These are phyloP conservation scores for Macroteleia sp. DNA, from an alignment of 2,888 invertebrate genomes.

Conservation along the genomic window DNA sequence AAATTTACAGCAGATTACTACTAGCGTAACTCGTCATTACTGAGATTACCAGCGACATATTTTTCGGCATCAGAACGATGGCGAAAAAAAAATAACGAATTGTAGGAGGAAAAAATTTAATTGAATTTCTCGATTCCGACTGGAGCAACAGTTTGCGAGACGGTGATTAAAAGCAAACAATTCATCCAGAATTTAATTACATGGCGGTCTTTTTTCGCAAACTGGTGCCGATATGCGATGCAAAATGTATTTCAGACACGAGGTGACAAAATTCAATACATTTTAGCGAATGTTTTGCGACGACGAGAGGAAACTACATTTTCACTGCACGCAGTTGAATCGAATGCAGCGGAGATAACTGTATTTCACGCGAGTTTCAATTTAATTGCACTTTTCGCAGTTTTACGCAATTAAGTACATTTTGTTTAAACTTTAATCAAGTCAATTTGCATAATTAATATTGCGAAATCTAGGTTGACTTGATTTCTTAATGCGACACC, in stretches of 20 bases:
- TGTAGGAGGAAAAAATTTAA: constrained; percentile 51
- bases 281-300: constrained; percentile 41
- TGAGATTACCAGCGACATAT: constrained; percentile 36
- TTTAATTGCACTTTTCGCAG: constrained; percentile 50
- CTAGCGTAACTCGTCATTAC: constrained; percentile 26
- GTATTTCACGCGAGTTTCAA: constrained; percentile 40
- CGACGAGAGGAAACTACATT: constrained; percentile 19
- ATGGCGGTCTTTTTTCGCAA: constrained; percentile 11
- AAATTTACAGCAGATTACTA: constrained; percentile 32
- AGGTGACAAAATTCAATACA: constrained; percentile 41
- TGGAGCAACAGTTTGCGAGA: constrained; percentile 34
- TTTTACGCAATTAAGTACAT: constrained; percentile 40
- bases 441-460: constrained; percentile 48
- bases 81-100: neutral
- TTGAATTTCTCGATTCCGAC: constrained; percentile 35
- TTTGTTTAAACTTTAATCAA: constrained; percentile 51
- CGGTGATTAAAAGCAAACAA: constrained; percentile 51
- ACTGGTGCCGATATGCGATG: too few species aligned
- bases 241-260: constrained; percentile 25
- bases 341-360: constrained; percentile 23
- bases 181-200: constrained; percentile 44
- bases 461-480: constrained; percentile 8
- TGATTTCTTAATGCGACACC: too few species aligned
- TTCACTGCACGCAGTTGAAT: too few species aligned
- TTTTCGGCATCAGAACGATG: constrained; percentile 26